A percentile compares a stretch with the other conserved stretches of the same genome.
Conservation (phyloP, 92 coral and sea anemone species). For the Epizoanthus ramosus region DNA sequence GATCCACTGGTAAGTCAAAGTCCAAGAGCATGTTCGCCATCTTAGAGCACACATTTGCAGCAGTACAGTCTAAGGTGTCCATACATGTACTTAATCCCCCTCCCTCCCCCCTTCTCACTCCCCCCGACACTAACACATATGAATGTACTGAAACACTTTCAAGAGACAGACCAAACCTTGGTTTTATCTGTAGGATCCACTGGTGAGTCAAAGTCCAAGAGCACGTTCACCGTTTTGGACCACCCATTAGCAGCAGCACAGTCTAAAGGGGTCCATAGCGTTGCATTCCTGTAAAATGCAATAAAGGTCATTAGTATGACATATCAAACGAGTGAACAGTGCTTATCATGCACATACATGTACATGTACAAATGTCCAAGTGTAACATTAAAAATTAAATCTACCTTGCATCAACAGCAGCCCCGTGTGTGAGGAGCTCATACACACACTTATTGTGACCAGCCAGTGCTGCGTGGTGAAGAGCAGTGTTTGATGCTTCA, state of each 20-base stretch:
- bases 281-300: constrained; percentile 53
- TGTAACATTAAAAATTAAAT: too few species aligned
- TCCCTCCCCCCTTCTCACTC: neutral
- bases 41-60: constrained; percentile 79
- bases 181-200: constrained; percentile 93
- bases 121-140: neutral
- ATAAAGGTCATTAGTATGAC: too few species aligned
- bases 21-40: constrained; percentile 73
- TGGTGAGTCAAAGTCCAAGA: constrained; percentile 91
- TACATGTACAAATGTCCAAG: too few species aligned
- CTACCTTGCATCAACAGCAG: constrained; percentile 97
- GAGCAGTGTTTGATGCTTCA: constrained; percentile 89
- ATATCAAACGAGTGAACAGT: too few species aligned
- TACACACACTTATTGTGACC: constrained; percentile 88
- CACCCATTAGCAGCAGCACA: constrained; percentile 93
- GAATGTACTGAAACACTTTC: neutral
- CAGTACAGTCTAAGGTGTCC: constrained; percentile 98
- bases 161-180: constrained; percentile 52
- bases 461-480: constrained; percentile 85
- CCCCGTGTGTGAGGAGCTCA: constrained; percentile 78
- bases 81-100: constrained; percentile 35
- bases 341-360: too few species aligned
- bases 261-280: constrained; percentile 93
- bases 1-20: constrained; percentile 92
- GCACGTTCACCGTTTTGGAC: constrained; percentile 70